Evolutionary conservation across 2,888 invertebrate genomes (phyloP).

Genomic region (Dysmachus trigonus): DNA sequence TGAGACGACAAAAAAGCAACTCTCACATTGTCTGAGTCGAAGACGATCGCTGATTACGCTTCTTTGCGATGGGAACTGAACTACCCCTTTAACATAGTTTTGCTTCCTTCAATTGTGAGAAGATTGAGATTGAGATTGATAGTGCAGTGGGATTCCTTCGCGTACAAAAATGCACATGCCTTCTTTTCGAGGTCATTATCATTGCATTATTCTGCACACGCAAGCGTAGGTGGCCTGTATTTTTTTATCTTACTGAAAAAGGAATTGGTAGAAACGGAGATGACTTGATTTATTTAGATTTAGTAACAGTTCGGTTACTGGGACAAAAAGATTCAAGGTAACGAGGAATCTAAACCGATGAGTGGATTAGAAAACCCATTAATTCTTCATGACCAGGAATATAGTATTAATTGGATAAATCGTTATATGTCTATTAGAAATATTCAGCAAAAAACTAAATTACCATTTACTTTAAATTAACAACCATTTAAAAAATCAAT

Average conservation of each 20-base stretch:
- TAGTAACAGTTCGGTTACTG: neutral
- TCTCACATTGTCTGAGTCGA: neutral
- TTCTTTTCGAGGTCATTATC: conserved; percentile 6
- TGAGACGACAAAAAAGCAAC: neutral
- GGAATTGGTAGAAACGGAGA: neutral
- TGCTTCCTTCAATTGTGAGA: conserved; percentile 21
- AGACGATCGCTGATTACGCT: neutral
- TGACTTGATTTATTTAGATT: neutral
- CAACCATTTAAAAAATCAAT: too few species aligned
- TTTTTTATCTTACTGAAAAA: neutral
- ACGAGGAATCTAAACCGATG: too few species aligned
- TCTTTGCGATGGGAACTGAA: conserved; percentile 18
- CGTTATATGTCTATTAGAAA: too few species aligned
- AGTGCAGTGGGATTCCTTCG: neutral
- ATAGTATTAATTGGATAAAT: too few species aligned
- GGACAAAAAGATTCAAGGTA: neutral
- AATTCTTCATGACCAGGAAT: too few species aligned
- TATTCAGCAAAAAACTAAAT: too few species aligned
- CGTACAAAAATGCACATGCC: neutral
- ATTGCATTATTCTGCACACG: neutral
- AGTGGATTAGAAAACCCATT: too few species aligned
- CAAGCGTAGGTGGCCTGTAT: neutral
- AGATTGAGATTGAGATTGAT: neutral
- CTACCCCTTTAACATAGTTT: conserved; percentile 27
- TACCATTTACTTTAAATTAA: too few species aligned